These are phyloP conservation scores for Leptobrachium ailaonicum DNA, from an alignment of 2,113 vertebrate species.

Conservation along the genomic window DNA sequence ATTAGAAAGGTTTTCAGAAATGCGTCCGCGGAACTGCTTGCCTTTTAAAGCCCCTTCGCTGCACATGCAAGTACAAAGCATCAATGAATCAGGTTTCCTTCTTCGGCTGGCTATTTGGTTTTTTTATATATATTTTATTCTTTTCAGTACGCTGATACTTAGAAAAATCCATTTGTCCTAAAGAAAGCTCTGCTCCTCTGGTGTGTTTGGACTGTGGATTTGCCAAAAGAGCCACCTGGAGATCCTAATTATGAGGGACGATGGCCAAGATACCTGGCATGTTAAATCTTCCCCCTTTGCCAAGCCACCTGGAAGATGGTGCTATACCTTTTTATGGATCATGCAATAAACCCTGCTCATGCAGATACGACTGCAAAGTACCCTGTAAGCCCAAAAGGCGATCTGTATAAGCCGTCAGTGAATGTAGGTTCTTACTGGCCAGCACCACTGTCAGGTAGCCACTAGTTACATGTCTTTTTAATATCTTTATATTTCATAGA, in stretches of 20 bases:
- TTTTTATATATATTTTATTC: background rate
- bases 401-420: no score
- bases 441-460: no score
- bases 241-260: conserved; percentile 29
- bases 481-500: no score
- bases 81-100: background rate
- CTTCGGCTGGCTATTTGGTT: background rate
- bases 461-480: no score
- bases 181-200: conserved; percentile 1
- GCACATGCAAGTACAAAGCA: background rate
- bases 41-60: background rate
- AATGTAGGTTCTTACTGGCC: no score
- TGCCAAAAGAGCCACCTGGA: conserved; percentile 45
- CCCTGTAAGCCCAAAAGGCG: no score
- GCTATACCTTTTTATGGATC: conserved; percentile 8
- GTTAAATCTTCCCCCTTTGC: conserved; percentile 13
- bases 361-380: no score
- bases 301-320: conserved; percentile 35
- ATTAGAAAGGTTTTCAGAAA: no score
- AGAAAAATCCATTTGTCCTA: conserved; percentile 23
- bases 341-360: background rate
- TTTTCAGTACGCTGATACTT: conserved; percentile 16
- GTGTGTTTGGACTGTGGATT: background rate
- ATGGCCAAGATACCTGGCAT: conserved; percentile 43
- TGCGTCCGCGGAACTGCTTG: no score